Percentiles rank a stretch among this genome's conserved stretches.
phyloP scores from a whole-genome alignment of 2,797 vertebrate genomes.

The Lithobates sylvaticus region DNA sequence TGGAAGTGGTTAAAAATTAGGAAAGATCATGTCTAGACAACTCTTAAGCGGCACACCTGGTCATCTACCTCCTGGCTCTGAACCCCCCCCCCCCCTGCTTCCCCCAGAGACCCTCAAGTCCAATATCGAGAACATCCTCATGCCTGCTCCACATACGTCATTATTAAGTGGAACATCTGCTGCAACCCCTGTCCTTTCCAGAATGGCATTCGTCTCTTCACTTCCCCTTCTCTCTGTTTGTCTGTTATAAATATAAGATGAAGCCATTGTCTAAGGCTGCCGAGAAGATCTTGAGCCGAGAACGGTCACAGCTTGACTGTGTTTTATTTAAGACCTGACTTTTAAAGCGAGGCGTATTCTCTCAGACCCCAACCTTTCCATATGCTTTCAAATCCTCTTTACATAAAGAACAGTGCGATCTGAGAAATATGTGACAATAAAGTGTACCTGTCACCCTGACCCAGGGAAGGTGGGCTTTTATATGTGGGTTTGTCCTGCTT shows the following conservation, averaged over 20 bases:
- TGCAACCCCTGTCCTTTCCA: neutral
- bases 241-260: conserved; percentile 2
- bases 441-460: too few species aligned
- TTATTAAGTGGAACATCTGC: conserved; percentile 36
- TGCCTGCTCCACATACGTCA: neutral
- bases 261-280: conserved; percentile 12
- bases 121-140: neutral
- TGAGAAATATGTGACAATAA: too few species aligned
- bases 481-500: too few species aligned
- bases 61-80: too few species aligned
- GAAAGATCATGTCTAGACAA: too few species aligned
- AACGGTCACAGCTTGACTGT: neutral
- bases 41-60: too few species aligned
- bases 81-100: too few species aligned
- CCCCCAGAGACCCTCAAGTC: neutral
- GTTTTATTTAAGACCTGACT: neutral
- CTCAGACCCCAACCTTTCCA: neutral
- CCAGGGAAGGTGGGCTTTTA: too few species aligned
- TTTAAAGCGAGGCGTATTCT: conserved; percentile 1
- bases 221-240: neutral
- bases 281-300: neutral
- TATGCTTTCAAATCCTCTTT: neutral
- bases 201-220: neutral
- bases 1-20: too few species aligned
- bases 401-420: neutral